Base-by-base conservation (phyloP, 1,140 invertebrate genomes). In the Berghia stephanieae region DNA sequence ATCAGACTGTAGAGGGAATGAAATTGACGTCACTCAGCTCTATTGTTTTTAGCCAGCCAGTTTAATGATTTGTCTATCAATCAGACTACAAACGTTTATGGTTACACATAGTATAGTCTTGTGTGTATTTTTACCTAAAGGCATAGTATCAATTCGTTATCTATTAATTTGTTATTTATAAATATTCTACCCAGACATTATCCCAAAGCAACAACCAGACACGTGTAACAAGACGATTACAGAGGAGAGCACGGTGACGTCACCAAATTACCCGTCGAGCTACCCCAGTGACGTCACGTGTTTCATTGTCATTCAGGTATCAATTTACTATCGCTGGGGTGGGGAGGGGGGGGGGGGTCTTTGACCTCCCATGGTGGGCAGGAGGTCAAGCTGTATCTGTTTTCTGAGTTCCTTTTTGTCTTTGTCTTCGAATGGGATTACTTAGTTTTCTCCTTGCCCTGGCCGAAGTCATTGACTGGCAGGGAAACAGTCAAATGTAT, bases 241-340 rank as follows among this genome's bases (percentile, higher is more conserved):
- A 10, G 42, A 52, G 16, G 52, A 63, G 10, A 68, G 24, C 36
- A 55, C 69, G 21, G 42, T 80, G 18, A 66, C 36, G 0, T 78
- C 75, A 13, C 79, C 79, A 36, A 43, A 43, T 34, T 72, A 71
- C 60, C 79, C 79, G 0, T 10, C 43, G 27, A 16, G 21, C 16
- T 80, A 80, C 42, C 76, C 71, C 6, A 24, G 63, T 0, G 60
- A 66, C 21, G 24, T 70, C 13, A 46, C n/a, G 27, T 80, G 79
- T 34, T 63, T 44, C 43, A 78, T 78, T 36, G 27, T 38, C 1
- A 34, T 80, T 31, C 79, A 80, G 76, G 79, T 80, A 55, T 75
- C 16, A 66, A 46, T 43, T 43, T 38, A 38, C 4, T 13, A 68
- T 6, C 10, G 66, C 31, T 16, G 5, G 6, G 13, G 10, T 6